Percentiles rank a stretch among this genome's conserved stretches.
Evolutionary conservation across 2,797 vertebrate species (phyloP).

Genomic region (Falco novaeseelandiae): DNA sequence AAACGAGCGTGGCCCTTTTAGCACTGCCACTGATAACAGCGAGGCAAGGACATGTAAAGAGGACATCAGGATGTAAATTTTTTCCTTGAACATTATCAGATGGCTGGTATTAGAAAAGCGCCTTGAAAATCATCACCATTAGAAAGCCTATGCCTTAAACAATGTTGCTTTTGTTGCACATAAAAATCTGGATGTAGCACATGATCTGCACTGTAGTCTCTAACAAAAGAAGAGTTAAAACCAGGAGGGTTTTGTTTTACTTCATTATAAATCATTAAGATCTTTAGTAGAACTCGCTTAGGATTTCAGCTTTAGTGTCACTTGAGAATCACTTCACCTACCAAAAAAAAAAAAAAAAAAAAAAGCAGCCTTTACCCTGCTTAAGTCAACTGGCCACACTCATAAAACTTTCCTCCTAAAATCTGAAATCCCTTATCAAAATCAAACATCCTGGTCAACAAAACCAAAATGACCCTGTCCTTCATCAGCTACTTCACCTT

Average conservation of each 20-base stretch:
- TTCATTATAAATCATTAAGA: not conserved
- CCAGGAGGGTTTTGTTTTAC: not conserved
- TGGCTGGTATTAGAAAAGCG: not conserved
- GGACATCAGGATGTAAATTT: not conserved
- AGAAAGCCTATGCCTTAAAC: not conserved
- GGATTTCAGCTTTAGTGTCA: not conserved
- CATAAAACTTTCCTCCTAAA: not conserved
- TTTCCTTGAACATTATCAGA: conserved; percentile 38
- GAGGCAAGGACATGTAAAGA: not conserved
- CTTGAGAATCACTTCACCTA: not conserved
- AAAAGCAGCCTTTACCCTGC: not conserved
- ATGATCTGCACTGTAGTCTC: not conserved
- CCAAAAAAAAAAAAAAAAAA: not conserved
- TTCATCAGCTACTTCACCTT: not conserved
- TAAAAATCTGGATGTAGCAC: not conserved
- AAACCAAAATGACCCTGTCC: not conserved
- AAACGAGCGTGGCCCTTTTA: not conserved
- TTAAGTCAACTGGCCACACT: not conserved
- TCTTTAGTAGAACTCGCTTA: not conserved
- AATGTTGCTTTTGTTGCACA: not conserved
- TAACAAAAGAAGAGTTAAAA: not conserved
- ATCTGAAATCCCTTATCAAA: not conserved
- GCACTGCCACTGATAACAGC: not conserved
- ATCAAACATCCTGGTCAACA: not conserved
- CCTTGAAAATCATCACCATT: not conserved